Evolutionary conservation across 2,113 vertebrate species (phyloP).

Genomic region (Hoplias malabaricus): DNA sequence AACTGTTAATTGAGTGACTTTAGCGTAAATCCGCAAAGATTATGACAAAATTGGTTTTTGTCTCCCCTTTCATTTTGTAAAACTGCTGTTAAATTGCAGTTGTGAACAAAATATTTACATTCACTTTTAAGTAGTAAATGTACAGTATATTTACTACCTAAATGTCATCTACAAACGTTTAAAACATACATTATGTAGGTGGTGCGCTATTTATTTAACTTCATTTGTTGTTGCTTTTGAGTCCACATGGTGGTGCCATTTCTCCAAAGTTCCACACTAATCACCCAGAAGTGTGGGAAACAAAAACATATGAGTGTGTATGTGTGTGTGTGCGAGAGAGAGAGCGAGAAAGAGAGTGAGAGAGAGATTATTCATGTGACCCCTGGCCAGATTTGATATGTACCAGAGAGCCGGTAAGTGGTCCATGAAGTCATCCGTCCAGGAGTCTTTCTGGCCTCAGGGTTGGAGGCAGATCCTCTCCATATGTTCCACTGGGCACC

Average conservation of each 20-base stretch:
- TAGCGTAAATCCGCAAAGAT: no score
- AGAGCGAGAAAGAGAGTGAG: conserved; percentile 49
- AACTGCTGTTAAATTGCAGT: no score
- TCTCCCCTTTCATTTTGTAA: no score
- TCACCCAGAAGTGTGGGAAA: conserved; percentile 61
- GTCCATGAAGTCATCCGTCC: conserved; percentile 43
- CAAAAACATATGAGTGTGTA: conserved; percentile 67
- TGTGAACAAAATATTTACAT: no score
- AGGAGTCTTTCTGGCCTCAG: conserved; percentile 35
- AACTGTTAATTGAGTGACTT: no score
- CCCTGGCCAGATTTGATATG: conserved; percentile 43
- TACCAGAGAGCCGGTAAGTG: conserved; percentile 38
- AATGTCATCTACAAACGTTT: no score
- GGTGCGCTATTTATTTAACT: background rate
- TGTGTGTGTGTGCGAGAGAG: conserved; percentile 58
- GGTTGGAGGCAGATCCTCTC: conserved; percentile 50
- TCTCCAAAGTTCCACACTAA: conserved; percentile 39
- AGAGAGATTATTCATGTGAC: conserved; percentile 42
- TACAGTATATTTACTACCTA: no score
- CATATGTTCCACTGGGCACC: conserved; percentile 61
- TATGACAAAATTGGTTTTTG: no score
- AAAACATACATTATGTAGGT: no score
- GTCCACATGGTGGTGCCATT: conserved; percentile 67
- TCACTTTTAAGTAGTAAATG: background rate
- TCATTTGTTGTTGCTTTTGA: background rate